Evolutionary conservation across 1,140 invertebrate genomes (phyloP), one percentile per base, ranked within the genome.

Genomic region (Drosophila nigromelanica): DNA sequence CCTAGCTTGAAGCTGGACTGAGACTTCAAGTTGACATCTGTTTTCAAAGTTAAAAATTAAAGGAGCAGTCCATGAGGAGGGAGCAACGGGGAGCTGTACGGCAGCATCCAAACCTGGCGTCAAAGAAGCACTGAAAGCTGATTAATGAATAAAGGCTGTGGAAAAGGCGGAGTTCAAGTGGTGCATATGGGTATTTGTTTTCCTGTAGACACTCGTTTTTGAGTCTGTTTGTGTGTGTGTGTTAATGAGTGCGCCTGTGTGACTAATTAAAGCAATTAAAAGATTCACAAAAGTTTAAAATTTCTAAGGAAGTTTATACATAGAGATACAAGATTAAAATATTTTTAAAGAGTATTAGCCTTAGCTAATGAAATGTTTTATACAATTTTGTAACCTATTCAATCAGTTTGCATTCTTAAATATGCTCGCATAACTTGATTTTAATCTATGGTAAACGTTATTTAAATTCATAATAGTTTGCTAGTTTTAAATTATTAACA

Each of bases 11-110:
- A 14, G 40, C 33, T n/a, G 40, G 48, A 48, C 37, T 15, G 52
- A 40, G 62, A 54, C 69, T 59, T 73, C 67, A 81, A 82, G 78
- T 80, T 82, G 82, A 80, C 82, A 86, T 86, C 78, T 82, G 82
- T 87, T 82, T 78, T 86, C 74, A 87, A 86, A 86, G 83, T 87
- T 86, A 87, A 86, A 86, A 86, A 86, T 87, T 87, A 82, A 81
- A 79, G 71, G 54, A 87, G 63, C 66, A 80, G 47, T 73, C 52
- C 27, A 6, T 27, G 5, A 27, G 51, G 5, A n/a, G 30, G 39
- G 52, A 40, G 48, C 12, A 37, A 50, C 18, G 18, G 18, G 18
- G 18, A 18, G 18, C 18, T 18, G 18, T 18, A 4, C n/a, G 35
- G 21, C 43, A n/a, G 27, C 39, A 56, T 15, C 10, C 47, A 37